Conservation (phyloP, 1,140 invertebrate genomes). For the Drosophila mauritiana region DNA sequence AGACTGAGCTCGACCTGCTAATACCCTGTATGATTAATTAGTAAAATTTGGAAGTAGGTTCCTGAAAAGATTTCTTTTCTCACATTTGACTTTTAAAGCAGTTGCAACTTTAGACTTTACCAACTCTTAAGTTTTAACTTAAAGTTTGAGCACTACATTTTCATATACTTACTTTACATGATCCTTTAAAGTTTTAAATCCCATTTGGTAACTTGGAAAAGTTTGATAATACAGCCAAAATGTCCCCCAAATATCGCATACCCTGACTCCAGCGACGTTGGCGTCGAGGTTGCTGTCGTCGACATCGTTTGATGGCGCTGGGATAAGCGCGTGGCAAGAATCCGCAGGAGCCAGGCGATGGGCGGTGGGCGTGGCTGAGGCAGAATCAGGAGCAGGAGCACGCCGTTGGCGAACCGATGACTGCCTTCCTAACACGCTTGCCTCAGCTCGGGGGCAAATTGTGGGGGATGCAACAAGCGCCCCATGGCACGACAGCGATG, state of each 20-base stretch:
- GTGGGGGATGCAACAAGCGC: constrained; percentile 67
- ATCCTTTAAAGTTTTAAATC: not conserved
- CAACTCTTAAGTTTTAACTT: too few relatives aligned
- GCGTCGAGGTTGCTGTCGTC: constrained; percentile 52
- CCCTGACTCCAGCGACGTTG: constrained; percentile 39
- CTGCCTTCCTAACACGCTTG: constrained; percentile 47
- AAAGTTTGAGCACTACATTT: too few relatives aligned
- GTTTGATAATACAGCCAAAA: not conserved
- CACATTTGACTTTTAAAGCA: too few relatives aligned
- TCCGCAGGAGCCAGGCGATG: constrained; percentile 16
- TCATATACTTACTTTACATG: too few relatives aligned
- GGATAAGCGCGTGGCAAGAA: constrained; percentile 71
- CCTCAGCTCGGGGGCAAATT: constrained; percentile 16
- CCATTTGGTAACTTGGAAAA: too few relatives aligned
- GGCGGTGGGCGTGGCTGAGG: constrained; percentile 20
- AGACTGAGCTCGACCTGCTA: too few relatives aligned
- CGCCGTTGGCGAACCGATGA: constrained; percentile 72
- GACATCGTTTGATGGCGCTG: constrained; percentile 75
- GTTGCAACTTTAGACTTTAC: too few relatives aligned
- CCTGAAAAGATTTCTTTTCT: too few relatives aligned
- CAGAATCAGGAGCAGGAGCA: constrained; percentile 50
- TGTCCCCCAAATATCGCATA: constrained; percentile 10
- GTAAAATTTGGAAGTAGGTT: too few relatives aligned
- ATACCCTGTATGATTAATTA: not conserved
- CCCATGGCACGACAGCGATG: constrained; percentile 50